These are phyloP conservation scores for Mormyrus proboscirostris DNA, from an alignment of 2,797 vertebrate species.

Conservation along the genomic window DNA sequence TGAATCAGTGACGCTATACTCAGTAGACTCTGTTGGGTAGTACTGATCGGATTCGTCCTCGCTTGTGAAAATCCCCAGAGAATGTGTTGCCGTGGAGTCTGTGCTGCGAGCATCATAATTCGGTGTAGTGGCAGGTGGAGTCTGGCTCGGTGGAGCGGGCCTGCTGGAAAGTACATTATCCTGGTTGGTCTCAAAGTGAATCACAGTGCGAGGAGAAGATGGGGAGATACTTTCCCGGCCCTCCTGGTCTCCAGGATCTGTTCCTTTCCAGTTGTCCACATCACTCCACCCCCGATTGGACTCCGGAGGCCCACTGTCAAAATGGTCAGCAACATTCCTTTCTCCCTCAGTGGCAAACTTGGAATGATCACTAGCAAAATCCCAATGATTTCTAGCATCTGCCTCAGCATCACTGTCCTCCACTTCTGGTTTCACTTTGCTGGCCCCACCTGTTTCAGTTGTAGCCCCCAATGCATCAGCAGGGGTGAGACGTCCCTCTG, in stretches of 20 bases:
- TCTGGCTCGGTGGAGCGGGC: slow-evolving; percentile 23
- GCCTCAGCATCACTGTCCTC: neutral
- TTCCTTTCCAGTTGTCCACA: neutral
- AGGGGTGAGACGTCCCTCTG: neutral
- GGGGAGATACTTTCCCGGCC: slow-evolving; percentile 24
- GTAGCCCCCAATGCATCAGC: accelerated
- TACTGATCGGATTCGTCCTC: slow-evolving; percentile 26
- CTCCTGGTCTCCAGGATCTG: slow-evolving; percentile 27
- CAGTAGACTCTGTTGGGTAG: slow-evolving; percentile 15
- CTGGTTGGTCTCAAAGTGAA: slow-evolving; percentile 31
- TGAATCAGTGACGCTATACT: slow-evolving; percentile 21
- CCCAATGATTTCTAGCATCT: slow-evolving; percentile 9
- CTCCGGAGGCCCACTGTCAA: slow-evolving; percentile 28
- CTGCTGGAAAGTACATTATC: slow-evolving; percentile 21
- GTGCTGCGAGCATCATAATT: slow-evolving; percentile 8
- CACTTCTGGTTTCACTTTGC: neutral
- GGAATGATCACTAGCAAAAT: neutral
- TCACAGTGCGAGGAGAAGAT: slow-evolving; percentile 18
- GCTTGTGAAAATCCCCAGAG: slow-evolving; percentile 12
- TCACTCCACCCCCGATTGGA: neutral
- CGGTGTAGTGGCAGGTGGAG: slow-evolving; percentile 29
- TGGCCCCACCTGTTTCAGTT: neutral
- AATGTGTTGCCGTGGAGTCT: slow-evolving; percentile 3
- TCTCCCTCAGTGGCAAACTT: neutral
- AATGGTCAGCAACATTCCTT: neutral